Evolutionary conservation across 2,888 invertebrate genomes (phyloP).

Genomic region (Drosophila pseudotakahashii): DNA sequence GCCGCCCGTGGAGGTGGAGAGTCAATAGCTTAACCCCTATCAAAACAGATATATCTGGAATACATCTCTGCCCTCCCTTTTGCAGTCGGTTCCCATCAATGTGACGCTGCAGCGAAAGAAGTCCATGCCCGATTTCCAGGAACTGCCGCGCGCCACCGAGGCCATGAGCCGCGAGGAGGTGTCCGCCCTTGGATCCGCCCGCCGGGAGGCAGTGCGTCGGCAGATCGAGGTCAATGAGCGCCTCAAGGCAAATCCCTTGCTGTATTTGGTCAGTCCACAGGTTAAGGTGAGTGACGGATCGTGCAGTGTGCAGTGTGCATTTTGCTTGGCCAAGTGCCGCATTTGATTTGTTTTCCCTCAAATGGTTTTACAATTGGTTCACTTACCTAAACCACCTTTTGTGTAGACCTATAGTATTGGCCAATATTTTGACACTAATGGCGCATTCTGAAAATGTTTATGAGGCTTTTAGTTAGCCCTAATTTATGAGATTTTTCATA

Average conservation of each 20-base stretch:
- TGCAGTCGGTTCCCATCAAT: constrained; percentile 91
- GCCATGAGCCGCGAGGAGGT: constrained; percentile 98
- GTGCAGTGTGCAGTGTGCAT: no score
- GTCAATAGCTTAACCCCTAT: background rate
- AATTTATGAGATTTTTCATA: background rate
- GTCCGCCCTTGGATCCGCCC: constrained; percentile 95
- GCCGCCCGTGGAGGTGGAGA: constrained; percentile 91
- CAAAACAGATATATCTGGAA: background rate
- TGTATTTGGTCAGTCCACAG: constrained; percentile 98
- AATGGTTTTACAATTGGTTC: constrained; percentile 14
- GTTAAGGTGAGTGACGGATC: constrained; percentile 91
- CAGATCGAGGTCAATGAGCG: constrained; percentile 96
- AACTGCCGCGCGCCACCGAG: constrained; percentile 91
- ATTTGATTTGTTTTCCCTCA: constrained; percentile 1
- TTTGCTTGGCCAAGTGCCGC: constrained; percentile 5
- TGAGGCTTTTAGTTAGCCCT: background rate
- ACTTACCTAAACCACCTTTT: background rate
- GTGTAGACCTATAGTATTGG: background rate
- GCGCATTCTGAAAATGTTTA: background rate
- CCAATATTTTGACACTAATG: background rate
- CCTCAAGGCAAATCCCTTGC: constrained; percentile 96
- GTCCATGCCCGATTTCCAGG: constrained; percentile 97
- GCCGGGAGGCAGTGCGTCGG: constrained; percentile 96
- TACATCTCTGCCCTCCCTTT: background rate
- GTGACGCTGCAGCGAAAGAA: constrained; percentile 95